Percentiles rank a stretch among this genome's conserved stretches.
phyloP scores from a whole-genome alignment of 2,797 vertebrate species.

The Pterois miles region DNA sequence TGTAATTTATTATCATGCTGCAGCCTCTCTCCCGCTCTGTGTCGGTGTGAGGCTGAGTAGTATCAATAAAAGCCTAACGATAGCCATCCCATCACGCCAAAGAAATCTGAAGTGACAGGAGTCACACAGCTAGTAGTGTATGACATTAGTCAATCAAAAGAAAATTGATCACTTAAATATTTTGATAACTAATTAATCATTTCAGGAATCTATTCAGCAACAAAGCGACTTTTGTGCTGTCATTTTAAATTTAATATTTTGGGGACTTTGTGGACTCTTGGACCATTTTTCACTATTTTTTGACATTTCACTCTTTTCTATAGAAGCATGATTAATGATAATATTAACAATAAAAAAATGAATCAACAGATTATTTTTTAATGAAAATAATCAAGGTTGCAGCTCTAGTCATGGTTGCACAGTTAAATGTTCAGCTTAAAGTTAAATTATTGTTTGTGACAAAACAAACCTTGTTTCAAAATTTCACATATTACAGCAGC shows the following conservation, averaged over 20 bases:
- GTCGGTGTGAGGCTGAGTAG: too few relatives aligned
- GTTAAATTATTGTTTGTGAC: neutral
- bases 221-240: neutral
- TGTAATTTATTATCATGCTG: too few relatives aligned
- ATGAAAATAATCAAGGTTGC: neutral
- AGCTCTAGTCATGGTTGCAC: neutral
- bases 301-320: neutral
- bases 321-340: neutral
- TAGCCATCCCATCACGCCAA: neutral
- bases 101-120: neutral
- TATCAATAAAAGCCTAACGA: too few relatives aligned
- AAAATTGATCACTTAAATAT: too few relatives aligned
- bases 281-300: neutral
- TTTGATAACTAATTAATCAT: too few relatives aligned
- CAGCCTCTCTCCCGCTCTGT: too few relatives aligned
- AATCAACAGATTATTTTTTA: neutral
- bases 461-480: neutral
- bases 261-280: neutral
- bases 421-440: neutral
- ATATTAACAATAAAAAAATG: too few relatives aligned
- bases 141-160: too few relatives aligned
- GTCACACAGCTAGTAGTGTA: neutral
- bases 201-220: too few relatives aligned
- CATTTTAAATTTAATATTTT: neutral
- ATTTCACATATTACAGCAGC: neutral